Percentiles rank a stretch among this genome's conserved stretches.
Evolutionary conservation across 2,113 vertebrate species (phyloP).

Genomic region (Heloderma charlesbogerti): DNA sequence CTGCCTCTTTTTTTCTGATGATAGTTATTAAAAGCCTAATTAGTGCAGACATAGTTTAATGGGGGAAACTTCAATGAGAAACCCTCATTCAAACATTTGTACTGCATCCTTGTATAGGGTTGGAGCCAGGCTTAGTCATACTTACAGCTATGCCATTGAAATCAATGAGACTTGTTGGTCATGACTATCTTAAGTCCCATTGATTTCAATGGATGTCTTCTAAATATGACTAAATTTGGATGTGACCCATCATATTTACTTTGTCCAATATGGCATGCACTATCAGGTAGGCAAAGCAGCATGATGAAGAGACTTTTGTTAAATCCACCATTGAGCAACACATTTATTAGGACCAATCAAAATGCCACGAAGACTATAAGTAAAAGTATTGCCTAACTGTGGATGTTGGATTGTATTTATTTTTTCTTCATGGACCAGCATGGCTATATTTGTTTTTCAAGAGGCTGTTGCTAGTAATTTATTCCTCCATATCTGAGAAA

Average conservation of each 20-base stretch:
- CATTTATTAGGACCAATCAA: too few relatives aligned
- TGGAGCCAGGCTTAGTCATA: neutral
- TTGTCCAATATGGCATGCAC: neutral
- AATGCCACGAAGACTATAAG: too few relatives aligned
- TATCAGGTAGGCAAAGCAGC: too few relatives aligned
- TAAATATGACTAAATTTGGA: neutral
- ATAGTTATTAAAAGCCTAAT: conserved; percentile 14
- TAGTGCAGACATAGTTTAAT: neutral
- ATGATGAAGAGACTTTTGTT: neutral
- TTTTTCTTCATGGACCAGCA: too few relatives aligned
- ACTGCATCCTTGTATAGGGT: neutral
- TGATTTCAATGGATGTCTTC: neutral
- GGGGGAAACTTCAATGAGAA: neutral
- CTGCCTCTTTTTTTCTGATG: neutral
- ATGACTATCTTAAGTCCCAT: neutral
- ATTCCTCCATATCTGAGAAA: too few relatives aligned
- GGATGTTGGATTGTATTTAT: too few relatives aligned
- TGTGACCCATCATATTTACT: neutral
- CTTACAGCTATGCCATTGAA: neutral
- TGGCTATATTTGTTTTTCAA: too few relatives aligned
- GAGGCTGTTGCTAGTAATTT: too few relatives aligned
- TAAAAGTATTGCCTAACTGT: too few relatives aligned
- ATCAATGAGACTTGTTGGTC: neutral
- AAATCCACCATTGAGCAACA: neutral
- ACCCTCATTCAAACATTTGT: neutral